Base-by-base conservation (phyloP, 2,888 invertebrate species). In the Oxyteleia sp. region DNA sequence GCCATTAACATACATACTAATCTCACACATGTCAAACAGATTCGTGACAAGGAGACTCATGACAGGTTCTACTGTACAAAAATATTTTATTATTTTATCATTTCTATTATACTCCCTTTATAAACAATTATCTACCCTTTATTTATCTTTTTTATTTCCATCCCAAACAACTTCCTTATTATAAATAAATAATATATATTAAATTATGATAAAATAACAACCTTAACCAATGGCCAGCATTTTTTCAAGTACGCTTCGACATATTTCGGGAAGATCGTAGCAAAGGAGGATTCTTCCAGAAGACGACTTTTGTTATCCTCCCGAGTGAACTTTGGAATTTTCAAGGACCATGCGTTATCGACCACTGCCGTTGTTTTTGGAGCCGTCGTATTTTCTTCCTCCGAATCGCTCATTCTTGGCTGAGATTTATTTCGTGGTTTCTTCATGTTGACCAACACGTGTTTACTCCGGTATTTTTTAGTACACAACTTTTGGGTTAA, bases 251-350 rank as follows among this genome's bases (percentile, higher is more conserved):
- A 99, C 89, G 98, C 97, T 93, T 99, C 99, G 76, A 99, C 95
- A 92, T 99, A 99, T 93, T 98, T 98, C 0, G 99, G 99, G 93
- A 99, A 99, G 13, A 99, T 94, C 0, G 98, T 98, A 0, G 99
- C 98, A 94, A 99, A 99, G 4, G 98, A 97, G 92, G 98, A 99
- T 94, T 99, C 99, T 92, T 98, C 97, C 7, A 98, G 90, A 53
- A 99, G 94, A 45, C 98, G 97, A 94, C 97, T 95, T 72, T 97
- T 98, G 94, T 98, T 99, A 92, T 99, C 97, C 89, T 97, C 96
- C 29, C 96, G 96, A 74, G 96, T 97, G 90, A 99, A 99, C 88
- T 96, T 95, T 0, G 98, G 98, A 84, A 98, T 96, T 95, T 97
- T 96, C 94, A 98, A 93, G 3, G 95, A 94, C 98, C 98, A 98